These are phyloP conservation scores for Mareca penelope DNA, from an alignment of 2,797 vertebrate species.

Conservation along the genomic window DNA sequence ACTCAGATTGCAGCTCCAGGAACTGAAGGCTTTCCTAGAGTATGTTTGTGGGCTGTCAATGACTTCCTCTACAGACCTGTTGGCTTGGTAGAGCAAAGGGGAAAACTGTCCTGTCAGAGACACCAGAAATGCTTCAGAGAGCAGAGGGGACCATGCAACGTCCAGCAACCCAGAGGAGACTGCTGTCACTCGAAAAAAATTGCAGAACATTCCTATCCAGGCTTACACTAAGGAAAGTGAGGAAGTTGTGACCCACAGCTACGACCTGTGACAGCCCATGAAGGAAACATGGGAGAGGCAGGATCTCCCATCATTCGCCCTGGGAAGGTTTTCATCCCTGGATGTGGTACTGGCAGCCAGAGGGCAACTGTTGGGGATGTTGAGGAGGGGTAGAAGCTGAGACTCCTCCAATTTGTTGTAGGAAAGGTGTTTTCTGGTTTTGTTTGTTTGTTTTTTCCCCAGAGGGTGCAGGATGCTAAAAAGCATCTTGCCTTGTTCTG, in stretches of 20 bases:
- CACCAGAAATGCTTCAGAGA: background rate
- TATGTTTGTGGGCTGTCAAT: background rate
- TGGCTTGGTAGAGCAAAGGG: background rate
- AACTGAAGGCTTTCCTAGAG: background rate
- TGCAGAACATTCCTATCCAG: background rate
- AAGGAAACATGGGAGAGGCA: background rate
- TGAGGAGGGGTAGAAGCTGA: too few relatives aligned
- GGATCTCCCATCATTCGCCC: background rate
- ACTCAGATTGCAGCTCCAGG: background rate
- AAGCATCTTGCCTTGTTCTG: background rate
- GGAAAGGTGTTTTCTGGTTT: background rate
- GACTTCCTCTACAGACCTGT: background rate
- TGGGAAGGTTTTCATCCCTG: background rate
- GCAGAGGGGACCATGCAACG: background rate
- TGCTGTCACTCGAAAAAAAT: background rate
- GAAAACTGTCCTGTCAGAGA: background rate
- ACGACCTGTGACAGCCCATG: accelerated
- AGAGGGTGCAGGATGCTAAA: background rate
- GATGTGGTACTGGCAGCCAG: background rate
- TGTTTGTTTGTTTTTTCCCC: too few relatives aligned
- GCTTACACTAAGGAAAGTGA: background rate
- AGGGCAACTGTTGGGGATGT: too few relatives aligned
- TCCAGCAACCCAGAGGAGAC: background rate
- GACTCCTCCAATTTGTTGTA: background rate
- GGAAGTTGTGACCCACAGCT: background rate